These are phyloP conservation scores for Disparrhopalites patrizii DNA, from an alignment of 2,888 invertebrate species.

Conservation along the genomic window DNA sequence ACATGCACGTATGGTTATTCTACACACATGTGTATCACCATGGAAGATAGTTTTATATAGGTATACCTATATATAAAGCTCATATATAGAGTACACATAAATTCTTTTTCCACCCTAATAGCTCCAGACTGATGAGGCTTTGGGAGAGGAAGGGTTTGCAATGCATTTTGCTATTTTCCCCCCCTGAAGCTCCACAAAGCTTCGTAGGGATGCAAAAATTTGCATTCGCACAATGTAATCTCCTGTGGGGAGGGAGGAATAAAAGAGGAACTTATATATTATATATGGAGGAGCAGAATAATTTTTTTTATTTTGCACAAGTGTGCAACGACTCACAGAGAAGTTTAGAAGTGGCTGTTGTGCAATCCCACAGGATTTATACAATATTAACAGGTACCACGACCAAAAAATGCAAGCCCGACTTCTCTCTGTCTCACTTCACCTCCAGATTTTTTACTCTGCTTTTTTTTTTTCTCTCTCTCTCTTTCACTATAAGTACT, in stretches of 20 bases:
- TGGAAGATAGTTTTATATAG: not conserved
- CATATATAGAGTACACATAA: too few relatives aligned
- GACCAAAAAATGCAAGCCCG: too few relatives aligned
- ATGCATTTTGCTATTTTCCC: conserved; percentile 8
- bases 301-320: not conserved
- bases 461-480: too few relatives aligned
- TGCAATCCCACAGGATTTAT: too few relatives aligned
- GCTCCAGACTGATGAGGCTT: conserved; percentile 2
- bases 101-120: too few relatives aligned
- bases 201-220: conserved; percentile 18
- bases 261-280: not conserved
- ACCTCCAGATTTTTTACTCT: too few relatives aligned
- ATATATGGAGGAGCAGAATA: too few relatives aligned
- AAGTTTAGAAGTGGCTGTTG: too few relatives aligned
- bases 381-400: too few relatives aligned
- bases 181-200: too few relatives aligned
- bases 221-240: conserved; percentile 11
- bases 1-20: not conserved
- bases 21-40: not conserved
- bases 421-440: too few relatives aligned
- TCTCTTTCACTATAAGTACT: not conserved
- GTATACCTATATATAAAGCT: too few relatives aligned
- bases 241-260: conserved; percentile 15
- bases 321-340: not conserved
- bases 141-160: conserved; percentile 15